phyloP scores from a whole-genome alignment of 1,140 invertebrate genomes.

The Dreissena rostriformis region DNA sequence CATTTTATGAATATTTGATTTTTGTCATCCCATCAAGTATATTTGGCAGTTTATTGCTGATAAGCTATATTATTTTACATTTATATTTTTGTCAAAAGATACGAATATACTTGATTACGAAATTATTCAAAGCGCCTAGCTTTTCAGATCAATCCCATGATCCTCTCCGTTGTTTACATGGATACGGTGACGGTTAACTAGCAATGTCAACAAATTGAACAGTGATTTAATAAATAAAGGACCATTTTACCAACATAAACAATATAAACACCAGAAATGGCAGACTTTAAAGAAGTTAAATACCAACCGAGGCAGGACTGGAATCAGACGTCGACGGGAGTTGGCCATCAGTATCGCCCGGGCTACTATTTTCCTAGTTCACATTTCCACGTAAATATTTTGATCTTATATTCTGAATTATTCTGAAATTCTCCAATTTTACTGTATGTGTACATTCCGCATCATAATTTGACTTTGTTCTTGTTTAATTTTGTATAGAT shows the following conservation, averaged over 20 bases:
- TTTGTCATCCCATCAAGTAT: too few species aligned
- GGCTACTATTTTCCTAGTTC: slow-evolving; percentile 81
- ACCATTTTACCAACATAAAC: background rate
- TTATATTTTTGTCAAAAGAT: too few species aligned
- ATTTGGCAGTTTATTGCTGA: too few species aligned
- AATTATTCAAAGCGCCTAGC: too few species aligned
- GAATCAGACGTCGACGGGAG: slow-evolving; percentile 79
- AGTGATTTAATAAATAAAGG: background rate
- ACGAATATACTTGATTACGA: too few species aligned
- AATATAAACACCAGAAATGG: slow-evolving; percentile 29
- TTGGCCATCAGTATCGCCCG: slow-evolving; percentile 80
- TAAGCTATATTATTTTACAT: too few species aligned
- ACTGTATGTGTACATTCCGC: too few species aligned
- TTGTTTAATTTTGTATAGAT: too few species aligned
- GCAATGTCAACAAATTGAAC: background rate
- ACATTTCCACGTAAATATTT: slow-evolving; percentile 76
- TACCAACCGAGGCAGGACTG: slow-evolving; percentile 72
- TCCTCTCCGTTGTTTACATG: slow-evolving; percentile 46
- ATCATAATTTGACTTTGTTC: too few species aligned
- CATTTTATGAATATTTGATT: too few species aligned
- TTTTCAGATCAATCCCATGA: background rate
- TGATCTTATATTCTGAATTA: too few species aligned
- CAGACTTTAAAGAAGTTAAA: slow-evolving; percentile 71
- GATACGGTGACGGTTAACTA: slow-evolving; percentile 44
- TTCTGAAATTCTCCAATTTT: too few species aligned